Base-by-base conservation (phyloP, 2,888 invertebrate species). In the Acronicta alni region DNA sequence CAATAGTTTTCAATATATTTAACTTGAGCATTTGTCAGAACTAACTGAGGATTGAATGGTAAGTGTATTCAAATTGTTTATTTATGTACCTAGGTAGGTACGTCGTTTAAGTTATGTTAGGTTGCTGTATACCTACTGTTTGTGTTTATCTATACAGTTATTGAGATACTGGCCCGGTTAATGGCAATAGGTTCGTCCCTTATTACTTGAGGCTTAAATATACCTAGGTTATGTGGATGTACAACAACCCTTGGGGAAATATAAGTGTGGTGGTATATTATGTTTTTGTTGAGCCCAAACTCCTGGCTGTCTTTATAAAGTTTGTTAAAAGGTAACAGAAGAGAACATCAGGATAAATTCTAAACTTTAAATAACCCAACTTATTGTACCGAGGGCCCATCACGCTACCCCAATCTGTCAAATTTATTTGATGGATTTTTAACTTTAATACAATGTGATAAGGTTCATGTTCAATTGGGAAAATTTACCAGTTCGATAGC, bases 1-100 rank as follows among this genome's bases (percentile, higher is more conserved):
- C 69, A 64, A 69, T 16, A 54, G 49, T 51, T 26, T 32, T 49
- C 48, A 58, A 46, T 44, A 64, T 42, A 39, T 57, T 63, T 55
- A 3, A 68, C 49, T 63, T 18, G 52, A 12, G 30, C 37, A 61
- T 49, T 56, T 62, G 62, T 67, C 52, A 62, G 30, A 37, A 18
- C 10, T 51, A 32, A 54, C 44, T 53, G 48, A 42, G 38, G 10
- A 69, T 58, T 67, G 42, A 32, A 64, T 62, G 30, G 30, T 37
- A 35, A 35, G 35, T 35, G 35, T 58, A 39, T 23, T 58, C 51
- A 47, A 58, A 58, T 58, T 69, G 49, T 69, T 67, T 53, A 46
- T 64, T 68, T 69, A 62, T 49, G 41, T 42, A 42, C 15, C 16
- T 52, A 16, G 42, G n/a, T n/a, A n/a, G n/a, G n/a, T n/a, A n/a